These are phyloP conservation scores for Craniophora ligustri DNA, from an alignment of 2,888 invertebrate genomes.

Conservation along the genomic window DNA sequence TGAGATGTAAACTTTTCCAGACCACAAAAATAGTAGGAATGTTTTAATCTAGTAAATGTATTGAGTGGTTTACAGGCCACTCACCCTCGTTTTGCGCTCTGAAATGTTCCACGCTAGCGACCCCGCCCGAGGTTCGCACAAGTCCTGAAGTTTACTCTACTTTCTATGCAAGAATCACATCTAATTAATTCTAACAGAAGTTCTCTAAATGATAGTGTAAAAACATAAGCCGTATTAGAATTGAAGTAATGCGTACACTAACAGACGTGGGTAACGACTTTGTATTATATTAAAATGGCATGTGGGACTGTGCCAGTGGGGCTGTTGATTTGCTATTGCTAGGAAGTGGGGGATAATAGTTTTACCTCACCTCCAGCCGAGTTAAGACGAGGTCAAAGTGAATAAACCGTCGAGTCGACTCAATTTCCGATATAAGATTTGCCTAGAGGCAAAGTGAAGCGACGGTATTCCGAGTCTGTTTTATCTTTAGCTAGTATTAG, in stretches of 20 bases:
- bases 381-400: constrained; percentile 73
- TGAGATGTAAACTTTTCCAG: constrained; percentile 10
- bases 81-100: neutral
- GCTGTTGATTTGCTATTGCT: constrained; percentile 64
- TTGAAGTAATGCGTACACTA: too few relatives aligned
- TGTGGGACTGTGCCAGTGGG: constrained; percentile 35
- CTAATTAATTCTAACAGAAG: too few relatives aligned
- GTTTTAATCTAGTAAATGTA: constrained; percentile 16
- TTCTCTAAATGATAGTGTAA: too few relatives aligned
- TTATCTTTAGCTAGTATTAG: constrained; percentile 59
- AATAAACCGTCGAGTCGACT: constrained; percentile 78
- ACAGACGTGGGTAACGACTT: too few relatives aligned
- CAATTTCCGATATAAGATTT: constrained; percentile 85
- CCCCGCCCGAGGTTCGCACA: too few relatives aligned
- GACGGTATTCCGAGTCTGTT: constrained; percentile 59
- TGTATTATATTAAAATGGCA: constrained; percentile 22
- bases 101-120: constrained; percentile 11
- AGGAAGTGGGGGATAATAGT: constrained; percentile 71
- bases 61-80: neutral
- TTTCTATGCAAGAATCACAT: too few relatives aligned
- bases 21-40: constrained; percentile 10
- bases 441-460: constrained; percentile 68
- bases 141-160: too few relatives aligned
- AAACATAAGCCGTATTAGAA: too few relatives aligned
- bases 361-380: constrained; percentile 72